Evolutionary conservation across 1,140 invertebrate species (phyloP).

Genomic region (Pinna nobilis): DNA sequence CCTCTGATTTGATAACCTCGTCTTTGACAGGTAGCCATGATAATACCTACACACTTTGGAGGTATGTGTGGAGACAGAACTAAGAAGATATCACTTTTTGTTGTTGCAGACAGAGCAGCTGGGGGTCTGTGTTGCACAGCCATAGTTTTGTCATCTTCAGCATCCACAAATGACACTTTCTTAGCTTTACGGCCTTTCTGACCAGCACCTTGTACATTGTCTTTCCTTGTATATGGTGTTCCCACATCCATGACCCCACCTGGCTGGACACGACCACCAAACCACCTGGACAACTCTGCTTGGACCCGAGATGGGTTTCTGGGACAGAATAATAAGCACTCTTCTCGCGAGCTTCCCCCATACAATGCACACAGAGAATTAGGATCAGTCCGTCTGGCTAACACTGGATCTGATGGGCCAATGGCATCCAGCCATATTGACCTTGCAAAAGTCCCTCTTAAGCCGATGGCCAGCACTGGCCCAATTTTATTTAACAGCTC

Average conservation of each 20-base stretch:
- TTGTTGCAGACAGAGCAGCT: slow-evolving; percentile 65
- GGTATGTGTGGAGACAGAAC: slow-evolving; percentile 66
- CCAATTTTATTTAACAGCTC: slow-evolving; percentile 62
- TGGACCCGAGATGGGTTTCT: slow-evolving; percentile 59
- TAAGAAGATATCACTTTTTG: slow-evolving; percentile 63
- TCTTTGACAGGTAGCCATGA: slow-evolving; percentile 63
- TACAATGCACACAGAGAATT: slow-evolving; percentile 70
- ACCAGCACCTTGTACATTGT: slow-evolving; percentile 49
- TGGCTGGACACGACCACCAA: slow-evolving; percentile 65
- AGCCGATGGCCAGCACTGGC: slow-evolving; percentile 65
- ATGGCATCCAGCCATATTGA: slow-evolving; percentile 68
- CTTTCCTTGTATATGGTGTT: slow-evolving; percentile 57
- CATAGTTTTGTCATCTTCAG: slow-evolving; percentile 20
- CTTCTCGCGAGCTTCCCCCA: slow-evolving; percentile 63
- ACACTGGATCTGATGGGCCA: slow-evolving; percentile 67
- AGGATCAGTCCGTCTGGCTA: slow-evolving; percentile 68
- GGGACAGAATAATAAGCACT: slow-evolving; percentile 66
- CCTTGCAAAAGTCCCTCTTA: slow-evolving; percentile 65
- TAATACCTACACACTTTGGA: slow-evolving; percentile 57
- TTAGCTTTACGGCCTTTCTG: slow-evolving; percentile 51
- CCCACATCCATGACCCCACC: slow-evolving; percentile 67
- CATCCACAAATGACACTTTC: slow-evolving; percentile 44
- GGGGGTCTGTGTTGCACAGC: slow-evolving; percentile 48
- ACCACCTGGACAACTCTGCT: slow-evolving; percentile 66
- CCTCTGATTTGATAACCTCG: slow-evolving; percentile 67